phyloP scores from a whole-genome alignment of 2,113 vertebrate species.

The Polypterus bichir region DNA sequence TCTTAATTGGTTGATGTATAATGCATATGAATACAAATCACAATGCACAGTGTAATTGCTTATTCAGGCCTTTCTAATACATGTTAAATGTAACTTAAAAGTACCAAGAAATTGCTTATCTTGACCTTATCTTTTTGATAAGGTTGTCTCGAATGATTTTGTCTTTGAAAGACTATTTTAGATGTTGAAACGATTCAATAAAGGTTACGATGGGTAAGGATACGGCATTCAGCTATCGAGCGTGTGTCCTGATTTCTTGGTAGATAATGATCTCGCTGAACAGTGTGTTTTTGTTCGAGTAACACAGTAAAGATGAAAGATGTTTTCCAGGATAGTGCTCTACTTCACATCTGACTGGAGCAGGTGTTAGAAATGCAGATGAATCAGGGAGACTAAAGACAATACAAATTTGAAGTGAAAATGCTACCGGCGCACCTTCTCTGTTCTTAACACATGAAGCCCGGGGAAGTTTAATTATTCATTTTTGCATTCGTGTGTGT shows the following conservation, averaged over 20 bases:
- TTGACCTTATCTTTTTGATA: constrained; percentile 11
- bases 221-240: constrained; percentile 35
- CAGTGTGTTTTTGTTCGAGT: constrained; percentile 49
- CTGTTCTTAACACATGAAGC: constrained; percentile 67
- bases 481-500: constrained; percentile 66
- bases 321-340: constrained; percentile 54
- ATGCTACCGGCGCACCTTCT: constrained; percentile 70
- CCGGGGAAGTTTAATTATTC: constrained; percentile 81
- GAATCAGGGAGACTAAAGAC: constrained; percentile 88
- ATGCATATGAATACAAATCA: constrained; percentile 24
- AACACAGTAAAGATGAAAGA: constrained; percentile 74
- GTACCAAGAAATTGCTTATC: constrained; percentile 9
- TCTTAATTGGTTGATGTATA: constrained; percentile 33
- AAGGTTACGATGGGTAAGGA: constrained; percentile 32
- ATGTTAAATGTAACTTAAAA: constrained; percentile 1
- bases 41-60: constrained; percentile 16
- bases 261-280: constrained; percentile 65
- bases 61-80: constrained; percentile 17
- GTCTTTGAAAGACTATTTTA: constrained; percentile 32
- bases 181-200: constrained; percentile 40
- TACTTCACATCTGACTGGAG: constrained; percentile 71
- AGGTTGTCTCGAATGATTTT: constrained; percentile 19
- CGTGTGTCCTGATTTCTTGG: constrained; percentile 50
- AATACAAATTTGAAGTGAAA: constrained; percentile 98
- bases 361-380: constrained; percentile 98